Evolutionary conservation across 2,888 invertebrate species (phyloP), one percentile per base, ranked within the genome.

Genomic region (Cheilosia scutellata): DNA sequence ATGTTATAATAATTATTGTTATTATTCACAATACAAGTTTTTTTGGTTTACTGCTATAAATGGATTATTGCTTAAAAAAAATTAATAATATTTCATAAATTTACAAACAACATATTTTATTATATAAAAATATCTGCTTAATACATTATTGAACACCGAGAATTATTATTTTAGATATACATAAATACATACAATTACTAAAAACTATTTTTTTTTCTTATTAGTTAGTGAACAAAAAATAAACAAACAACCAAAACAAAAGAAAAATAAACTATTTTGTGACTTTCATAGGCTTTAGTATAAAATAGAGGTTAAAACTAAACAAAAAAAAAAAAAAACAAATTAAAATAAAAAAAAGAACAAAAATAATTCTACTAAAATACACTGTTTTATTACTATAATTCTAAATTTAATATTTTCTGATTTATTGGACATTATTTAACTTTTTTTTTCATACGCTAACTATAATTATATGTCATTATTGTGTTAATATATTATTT

Each of bases 231-330:
- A 9, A 33, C 9, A 25, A 47, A 60, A 44, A 42, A 5, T 6
- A 62, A 76, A 51, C 4, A 58, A 47, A 47, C 25, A 25, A 58
- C 33, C n/a, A 42, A 58, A 58, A 40, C 4, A 25, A 57, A 27
- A 11, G 31, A 20, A 11, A 47, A 62, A 29, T 16, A 51, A 71
- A 70, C 74, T 80, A 74, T 75, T 82, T 82, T 70, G 70, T 79
- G 74, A 84, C 74, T 83, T 63, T 83, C 63, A 51, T 84, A 83
- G 68, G 70, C 58, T 79, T 83, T 65, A 79, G 74, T 65, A 37
- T 37, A 37, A 11, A 79, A 58, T 58, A 79, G 78, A 83, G 63
- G 29, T 47, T 70, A 47, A 71, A 63, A 70, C 29, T 49, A 47
- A 62, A 44, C 53, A 16, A 72, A 25, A 9, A 33, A 47, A 40